Evolutionary conservation across 2,888 invertebrate species (phyloP).

Genomic region (Parnassius apollo): DNA sequence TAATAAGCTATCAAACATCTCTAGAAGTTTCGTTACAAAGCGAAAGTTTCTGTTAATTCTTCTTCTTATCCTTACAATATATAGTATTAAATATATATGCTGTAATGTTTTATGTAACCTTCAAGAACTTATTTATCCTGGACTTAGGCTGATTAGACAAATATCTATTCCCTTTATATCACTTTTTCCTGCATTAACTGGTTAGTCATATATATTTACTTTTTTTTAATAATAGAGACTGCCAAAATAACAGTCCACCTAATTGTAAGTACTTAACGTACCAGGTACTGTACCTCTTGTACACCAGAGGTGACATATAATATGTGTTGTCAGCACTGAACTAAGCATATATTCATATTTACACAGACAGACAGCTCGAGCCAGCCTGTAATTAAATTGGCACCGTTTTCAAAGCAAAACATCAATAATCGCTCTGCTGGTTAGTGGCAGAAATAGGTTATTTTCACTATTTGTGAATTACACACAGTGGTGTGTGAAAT

Average conservation of each 20-base stretch:
- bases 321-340: too few relatives aligned
- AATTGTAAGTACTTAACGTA: too few relatives aligned
- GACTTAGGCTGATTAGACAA: slow-evolving; percentile 86
- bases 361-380: too few relatives aligned
- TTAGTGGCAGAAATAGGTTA: slow-evolving; percentile 6
- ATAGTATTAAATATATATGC: slow-evolving; percentile 83
- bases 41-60: slow-evolving; percentile 31
- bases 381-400: too few relatives aligned
- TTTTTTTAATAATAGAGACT: too few relatives aligned
- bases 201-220: slow-evolving; percentile 60
- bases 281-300: too few relatives aligned
- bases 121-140: slow-evolving; percentile 91
- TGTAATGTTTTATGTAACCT: slow-evolving; percentile 86
- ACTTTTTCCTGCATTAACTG: slow-evolving; percentile 86
- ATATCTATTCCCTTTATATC: slow-evolving; percentile 89
- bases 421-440: slow-evolving; percentile 1
- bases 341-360: too few relatives aligned
- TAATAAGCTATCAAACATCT: slow-evolving; percentile 18
- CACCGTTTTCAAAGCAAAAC: neutral
- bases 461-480: neutral
- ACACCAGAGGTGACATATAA: too few relatives aligned
- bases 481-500: slow-evolving; percentile 18
- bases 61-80: slow-evolving; percentile 17
- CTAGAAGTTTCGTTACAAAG: slow-evolving; percentile 7
- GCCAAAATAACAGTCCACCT: too few relatives aligned